These are phyloP conservation scores for Sorex fumeus DNA, from an alignment of 2,113 vertebrate species.

Conservation along the genomic window DNA sequence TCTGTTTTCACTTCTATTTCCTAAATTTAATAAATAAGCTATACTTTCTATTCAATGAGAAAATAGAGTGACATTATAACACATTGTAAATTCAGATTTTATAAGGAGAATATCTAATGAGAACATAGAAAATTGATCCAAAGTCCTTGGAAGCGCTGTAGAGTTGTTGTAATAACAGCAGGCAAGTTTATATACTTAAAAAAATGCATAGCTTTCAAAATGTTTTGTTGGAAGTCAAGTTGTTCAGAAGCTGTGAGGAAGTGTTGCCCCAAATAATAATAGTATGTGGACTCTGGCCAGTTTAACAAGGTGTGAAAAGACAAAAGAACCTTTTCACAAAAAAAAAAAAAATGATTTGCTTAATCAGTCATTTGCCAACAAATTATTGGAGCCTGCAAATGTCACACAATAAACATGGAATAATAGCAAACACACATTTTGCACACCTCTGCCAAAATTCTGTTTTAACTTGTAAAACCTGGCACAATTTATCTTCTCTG, in stretches of 20 bases:
- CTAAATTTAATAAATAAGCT: background rate
- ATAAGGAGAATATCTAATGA: background rate
- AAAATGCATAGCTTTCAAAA: background rate
- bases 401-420: background rate
- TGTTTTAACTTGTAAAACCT: constrained; percentile 57
- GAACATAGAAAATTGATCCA: background rate
- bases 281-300: background rate
- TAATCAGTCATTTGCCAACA: background rate
- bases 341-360: background rate
- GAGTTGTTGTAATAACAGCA: background rate
- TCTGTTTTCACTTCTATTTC: background rate
- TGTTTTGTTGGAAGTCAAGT: background rate
- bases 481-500: constrained; percentile 44
- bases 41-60: background rate
- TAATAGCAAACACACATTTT: constrained; percentile 32
- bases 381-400: constrained; percentile 49
- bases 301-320: background rate
- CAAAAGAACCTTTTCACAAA: background rate
- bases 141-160: background rate
- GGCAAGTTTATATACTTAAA: background rate
- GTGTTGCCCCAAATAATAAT: background rate
- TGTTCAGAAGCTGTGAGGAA: background rate
- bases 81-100: background rate
- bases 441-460: constrained; percentile 54
- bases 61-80: background rate